Base-by-base conservation (phyloP, 2,113 vertebrate species). In the Hiodon tergisus region DNA sequence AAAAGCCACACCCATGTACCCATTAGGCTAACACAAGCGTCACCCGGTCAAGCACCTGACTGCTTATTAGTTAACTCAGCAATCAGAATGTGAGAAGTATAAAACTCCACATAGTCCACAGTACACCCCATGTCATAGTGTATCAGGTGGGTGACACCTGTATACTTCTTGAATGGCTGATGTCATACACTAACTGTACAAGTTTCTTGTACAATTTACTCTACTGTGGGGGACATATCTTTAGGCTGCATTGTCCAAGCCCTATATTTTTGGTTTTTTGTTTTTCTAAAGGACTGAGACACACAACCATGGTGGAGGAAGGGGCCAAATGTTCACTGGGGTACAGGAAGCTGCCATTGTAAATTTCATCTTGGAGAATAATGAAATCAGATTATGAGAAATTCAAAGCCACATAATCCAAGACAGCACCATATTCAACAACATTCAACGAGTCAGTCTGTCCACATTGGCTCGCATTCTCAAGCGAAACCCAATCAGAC, bases 221-320 rank as follows among this genome's bases (percentile, higher is more conserved):
- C 31, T 31, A 31, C 31, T 31, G 31, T 31, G 31, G 31, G 31
- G 31, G 31, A 31, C 31, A 31, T 31, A 31, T 31, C 31, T 66
- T n/a, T 66, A 66, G 63, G 63, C 63, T 66, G 63, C 63, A 66
- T 66, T 66, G 63, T 66, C 63, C 63, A 66, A 66, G 63, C 63
- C 63, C 63, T 66, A 66, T 66, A 66, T 66, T 73, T 31, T 31
- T 31, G 31, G 31, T 31, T 31, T 31, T 31, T 31, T 31, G 31
- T 31, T 31, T 31, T 31, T 73, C 58, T 73, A 73, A 73, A 73
- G 71, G 58, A 61, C 71, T 50, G 71, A 73, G 71, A 73, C 58
- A 73, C 60, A 46, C 16, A 61, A 62, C 57, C 57, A 73, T 62
- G 58, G 58, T 73, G 58, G 57, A 62, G 71, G 71, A 62, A 73